Base-by-base conservation (phyloP, 2,797 vertebrate species). In the Falco concolor region DNA sequence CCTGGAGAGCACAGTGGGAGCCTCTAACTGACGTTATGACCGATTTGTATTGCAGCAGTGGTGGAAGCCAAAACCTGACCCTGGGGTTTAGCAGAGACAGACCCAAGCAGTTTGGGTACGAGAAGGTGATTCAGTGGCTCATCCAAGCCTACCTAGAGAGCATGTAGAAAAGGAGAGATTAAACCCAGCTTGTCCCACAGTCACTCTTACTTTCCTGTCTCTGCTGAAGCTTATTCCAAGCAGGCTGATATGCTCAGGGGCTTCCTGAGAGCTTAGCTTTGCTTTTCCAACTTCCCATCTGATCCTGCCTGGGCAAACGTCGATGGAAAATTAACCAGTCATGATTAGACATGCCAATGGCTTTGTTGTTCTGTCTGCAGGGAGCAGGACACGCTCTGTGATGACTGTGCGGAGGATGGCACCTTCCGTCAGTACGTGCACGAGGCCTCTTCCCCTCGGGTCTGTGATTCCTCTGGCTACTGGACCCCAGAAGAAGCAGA, bases 401-500 rank as follows among this genome's bases (percentile, higher is more conserved):
- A 98, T 7, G 73, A 98, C 92, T 99, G 99, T 95, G 98, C 98
- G 12, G 98, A 98, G 93, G 98, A 99, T 1, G 98, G 99, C 27
- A 97, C 98, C 5, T 98, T 99, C 92, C 98, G 96, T 83, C 99
- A 99, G 95, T 99, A 99, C 1, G 99, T 98, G 44, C 86, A 98
- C 2, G 97, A 98, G 49, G 99, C 99, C 23, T 98, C 98, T 8
- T 99, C 99, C 3, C 98, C 98, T 54, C 98, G 99, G 2, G 97
- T 99, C 89, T 99, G 99, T 8, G 99, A 99, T 87, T 99, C 99
- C 30, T 99, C 99, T 1, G 99, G 99, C 59, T 99, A 99, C 97
- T 99, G 99, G 99, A 99, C 99, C 20, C 99, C 99, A 4, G 99
- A 99, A 79, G 99, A 99, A 94, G 99, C 99, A 78, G 98, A 99